Conservation (phyloP, 2,888 invertebrate species). For the Pterostichus madidus region DNA sequence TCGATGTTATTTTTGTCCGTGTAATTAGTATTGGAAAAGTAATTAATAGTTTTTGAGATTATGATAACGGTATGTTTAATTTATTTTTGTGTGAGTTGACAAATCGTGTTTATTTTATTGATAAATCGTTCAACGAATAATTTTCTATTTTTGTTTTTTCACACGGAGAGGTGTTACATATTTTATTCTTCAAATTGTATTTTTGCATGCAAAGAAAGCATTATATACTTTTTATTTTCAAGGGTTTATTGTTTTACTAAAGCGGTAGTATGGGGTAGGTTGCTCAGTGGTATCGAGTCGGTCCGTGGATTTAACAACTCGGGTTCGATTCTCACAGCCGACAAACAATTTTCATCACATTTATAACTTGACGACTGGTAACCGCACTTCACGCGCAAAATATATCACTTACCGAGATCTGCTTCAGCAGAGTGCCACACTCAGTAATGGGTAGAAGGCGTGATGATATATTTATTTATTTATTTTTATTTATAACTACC, state of each 20-base stretch:
- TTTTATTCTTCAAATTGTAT: constrained; percentile 45
- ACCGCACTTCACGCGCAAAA: too few relatives aligned
- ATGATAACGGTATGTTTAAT: not conserved
- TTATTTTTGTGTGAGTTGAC: not conserved
- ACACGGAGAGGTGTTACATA: constrained; percentile 23
- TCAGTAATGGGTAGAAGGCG: too few relatives aligned
- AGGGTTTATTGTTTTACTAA: not conserved
- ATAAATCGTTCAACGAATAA: constrained; percentile 20
- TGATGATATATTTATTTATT: too few relatives aligned
- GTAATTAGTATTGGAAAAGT: not conserved
- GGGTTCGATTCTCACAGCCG: too few relatives aligned
- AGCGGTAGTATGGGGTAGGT: too few relatives aligned
- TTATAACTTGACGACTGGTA: too few relatives aligned
- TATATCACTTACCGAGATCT: too few relatives aligned
- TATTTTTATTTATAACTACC: too few relatives aligned
- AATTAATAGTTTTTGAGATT: not conserved
- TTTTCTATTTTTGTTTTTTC: constrained; percentile 18
- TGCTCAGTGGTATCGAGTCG: too few relatives aligned
- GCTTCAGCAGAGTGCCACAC: too few relatives aligned
- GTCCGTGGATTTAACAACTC: too few relatives aligned
- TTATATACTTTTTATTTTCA: constrained; percentile 34
- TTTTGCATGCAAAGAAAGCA: constrained; percentile 45
- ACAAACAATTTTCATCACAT: too few relatives aligned
- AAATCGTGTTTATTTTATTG: constrained; percentile 22
- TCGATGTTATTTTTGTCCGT: not conserved